Evolutionary conservation across 1,140 invertebrate species (phyloP).

Genomic region (Tetramorium alpestre): DNA sequence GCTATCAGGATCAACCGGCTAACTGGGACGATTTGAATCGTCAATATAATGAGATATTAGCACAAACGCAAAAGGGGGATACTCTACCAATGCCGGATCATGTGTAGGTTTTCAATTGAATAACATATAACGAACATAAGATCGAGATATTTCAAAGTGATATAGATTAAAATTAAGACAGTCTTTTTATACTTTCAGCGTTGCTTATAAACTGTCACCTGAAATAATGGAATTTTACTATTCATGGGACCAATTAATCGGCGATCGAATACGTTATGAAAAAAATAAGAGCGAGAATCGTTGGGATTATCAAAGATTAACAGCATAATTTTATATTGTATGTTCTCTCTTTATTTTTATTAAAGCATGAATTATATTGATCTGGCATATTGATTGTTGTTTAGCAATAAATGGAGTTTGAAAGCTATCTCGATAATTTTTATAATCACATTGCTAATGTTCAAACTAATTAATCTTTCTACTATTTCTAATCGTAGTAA

Average conservation of each 20-base stretch:
- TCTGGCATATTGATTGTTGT: background rate
- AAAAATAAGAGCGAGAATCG: background rate
- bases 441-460: background rate
- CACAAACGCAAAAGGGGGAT: slow-evolving; percentile 58
- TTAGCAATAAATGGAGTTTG: background rate
- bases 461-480: background rate
- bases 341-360: background rate
- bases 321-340: slow-evolving; percentile 62
- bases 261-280: slow-evolving; percentile 77
- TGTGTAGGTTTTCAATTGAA: slow-evolving; percentile 78
- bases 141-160: background rate
- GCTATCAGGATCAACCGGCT: slow-evolving; percentile 81
- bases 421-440: background rate
- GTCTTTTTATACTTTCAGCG: slow-evolving; percentile 72
- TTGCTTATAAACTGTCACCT: slow-evolving; percentile 81
- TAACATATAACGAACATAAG: background rate
- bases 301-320: slow-evolving; percentile 71
- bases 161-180: background rate
- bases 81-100: slow-evolving; percentile 82
- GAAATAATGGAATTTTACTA: slow-evolving; percentile 82
- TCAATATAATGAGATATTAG: slow-evolving; percentile 80
- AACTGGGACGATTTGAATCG: slow-evolving; percentile 83
- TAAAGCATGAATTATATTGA: background rate
- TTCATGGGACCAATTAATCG: slow-evolving; percentile 76
- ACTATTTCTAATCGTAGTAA: background rate